Evolutionary conservation across 2,797 vertebrate genomes (phyloP), one percentile per base, ranked within the genome.

Genomic region (Dendrocincla fuliginosa): DNA sequence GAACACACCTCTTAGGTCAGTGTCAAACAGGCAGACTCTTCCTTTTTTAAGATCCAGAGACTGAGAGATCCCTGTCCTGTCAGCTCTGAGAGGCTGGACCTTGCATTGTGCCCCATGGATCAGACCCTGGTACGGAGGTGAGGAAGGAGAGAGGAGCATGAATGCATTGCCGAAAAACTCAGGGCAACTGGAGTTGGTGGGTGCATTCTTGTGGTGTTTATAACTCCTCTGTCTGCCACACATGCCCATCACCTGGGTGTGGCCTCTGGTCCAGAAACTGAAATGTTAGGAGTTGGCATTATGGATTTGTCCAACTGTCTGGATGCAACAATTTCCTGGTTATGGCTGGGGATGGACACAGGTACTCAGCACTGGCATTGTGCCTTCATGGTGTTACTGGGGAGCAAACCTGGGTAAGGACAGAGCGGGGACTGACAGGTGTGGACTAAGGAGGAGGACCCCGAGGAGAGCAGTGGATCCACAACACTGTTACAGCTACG

Each of bases 281-380:
- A 71, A 79, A 65, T 5, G 3, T 61, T 35, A 57, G 41, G 27
- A 67, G 13, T 4, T 82, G 33, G 7, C 12, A 16, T 44, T 28
- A 16, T 28, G n/a, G 10, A 16, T 87, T 73, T 79, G 16, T 50
- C 33, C 39, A 41, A 8, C 37, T 63, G 10, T 18, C 17, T 67
- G 55, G 27, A 28, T 5, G 8, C 19, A 65, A 7, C 7, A 55
- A 49, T 25, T 50, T 49, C 30, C 70, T 61, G 35, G 39, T 42
- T 49, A 27, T 0, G 0, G 30, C 24, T 42, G 37, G 20, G 16
- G 15, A 20, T 56, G 70, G 8, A 75, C 16, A 2, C 0, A 2
- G 12, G 19, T 20, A 6, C 41, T 68, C 70, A 30, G 16, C 17
- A 44, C 3, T 28, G 32, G 18, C 8, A 6, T 10, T 0, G 0